Conservation (phyloP, 2,888 invertebrate genomes). For the Lasiommata megera region DNA sequence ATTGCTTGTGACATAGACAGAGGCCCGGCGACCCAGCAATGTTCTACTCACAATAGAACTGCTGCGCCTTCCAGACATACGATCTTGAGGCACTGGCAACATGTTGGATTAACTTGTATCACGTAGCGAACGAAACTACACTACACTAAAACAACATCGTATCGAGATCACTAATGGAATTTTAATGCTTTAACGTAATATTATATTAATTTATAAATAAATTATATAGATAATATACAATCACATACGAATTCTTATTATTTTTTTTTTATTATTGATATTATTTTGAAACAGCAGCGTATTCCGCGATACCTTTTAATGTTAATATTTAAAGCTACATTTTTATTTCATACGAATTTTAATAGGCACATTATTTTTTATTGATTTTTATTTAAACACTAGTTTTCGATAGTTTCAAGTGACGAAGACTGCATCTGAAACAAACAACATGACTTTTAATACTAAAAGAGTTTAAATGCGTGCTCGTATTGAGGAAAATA, state of each 20-base stretch:
- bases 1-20: conserved; percentile 83
- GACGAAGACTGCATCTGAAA: conserved; percentile 1
- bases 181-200: not conserved
- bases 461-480: not conserved
- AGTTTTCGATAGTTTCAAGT: not conserved
- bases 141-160: not conserved
- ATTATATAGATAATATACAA: not conserved
- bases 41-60: conserved; percentile 85
- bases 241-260: not conserved
- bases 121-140: conserved; percentile 2
- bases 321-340: not conserved
- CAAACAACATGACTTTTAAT: not conserved
- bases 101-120: conserved; percentile 44
- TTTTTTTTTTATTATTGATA: not conserved
- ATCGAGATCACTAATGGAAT: conserved; percentile 5
- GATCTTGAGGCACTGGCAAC: conserved; percentile 79
- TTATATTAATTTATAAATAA: not conserved
- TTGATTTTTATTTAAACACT: not conserved
- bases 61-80: conserved; percentile 83
- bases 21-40: conserved; percentile 84
- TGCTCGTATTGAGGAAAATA: not conserved
- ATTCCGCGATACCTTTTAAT: not conserved
- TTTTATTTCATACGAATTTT: not conserved
- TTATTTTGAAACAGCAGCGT: not conserved
- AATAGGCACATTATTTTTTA: conserved; percentile 7